These are phyloP conservation scores for Philopotamus ludificatus DNA, from an alignment of 1,140 invertebrate species.

Conservation along the genomic window DNA sequence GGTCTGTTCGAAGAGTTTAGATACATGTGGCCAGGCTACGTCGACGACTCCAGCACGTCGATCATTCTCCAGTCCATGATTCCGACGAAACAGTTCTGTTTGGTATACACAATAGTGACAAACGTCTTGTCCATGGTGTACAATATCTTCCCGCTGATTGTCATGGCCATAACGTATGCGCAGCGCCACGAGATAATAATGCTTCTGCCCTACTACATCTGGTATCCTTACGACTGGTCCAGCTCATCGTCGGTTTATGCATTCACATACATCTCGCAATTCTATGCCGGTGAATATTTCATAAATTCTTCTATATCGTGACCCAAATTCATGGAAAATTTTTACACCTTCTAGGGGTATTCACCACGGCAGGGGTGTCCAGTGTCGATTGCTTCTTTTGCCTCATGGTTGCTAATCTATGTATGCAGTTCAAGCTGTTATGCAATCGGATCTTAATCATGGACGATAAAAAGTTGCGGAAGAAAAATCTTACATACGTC, in stretches of 20 bases:
- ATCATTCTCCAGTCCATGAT: slow-evolving; percentile 19
- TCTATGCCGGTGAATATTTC: slow-evolving; percentile 25
- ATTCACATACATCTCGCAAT: slow-evolving; percentile 26
- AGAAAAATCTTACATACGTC: slow-evolving; percentile 12
- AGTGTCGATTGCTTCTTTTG: slow-evolving; percentile 21
- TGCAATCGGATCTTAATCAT: slow-evolving; percentile 1
- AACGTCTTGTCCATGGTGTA: slow-evolving; percentile 33
- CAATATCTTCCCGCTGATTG: slow-evolving; percentile 30
- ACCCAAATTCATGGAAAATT: background rate
- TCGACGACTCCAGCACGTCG: background rate
- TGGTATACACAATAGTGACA: slow-evolving; percentile 26
- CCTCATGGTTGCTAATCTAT: slow-evolving; percentile 15
- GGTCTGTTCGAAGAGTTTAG: slow-evolving; percentile 21
- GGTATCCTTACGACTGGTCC: slow-evolving; percentile 32
- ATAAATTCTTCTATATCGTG: background rate
- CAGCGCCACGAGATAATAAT: slow-evolving; percentile 4
- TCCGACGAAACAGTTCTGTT: slow-evolving; percentile 26
- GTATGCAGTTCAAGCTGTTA: slow-evolving; percentile 6
- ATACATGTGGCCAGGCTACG: slow-evolving; percentile 20
- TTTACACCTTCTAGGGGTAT: slow-evolving; percentile 18
- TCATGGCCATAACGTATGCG: slow-evolving; percentile 21
- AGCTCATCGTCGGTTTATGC: slow-evolving; percentile 7
- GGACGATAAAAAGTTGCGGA: background rate
- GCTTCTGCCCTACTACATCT: slow-evolving; percentile 32
- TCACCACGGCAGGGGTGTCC: slow-evolving; percentile 10